Percentiles rank a stretch among this genome's conserved stretches.
These are phyloP conservation scores for Sebastolobus altivelis DNA, from an alignment of 2,797 vertebrate genomes.

Conservation along the genomic window DNA sequence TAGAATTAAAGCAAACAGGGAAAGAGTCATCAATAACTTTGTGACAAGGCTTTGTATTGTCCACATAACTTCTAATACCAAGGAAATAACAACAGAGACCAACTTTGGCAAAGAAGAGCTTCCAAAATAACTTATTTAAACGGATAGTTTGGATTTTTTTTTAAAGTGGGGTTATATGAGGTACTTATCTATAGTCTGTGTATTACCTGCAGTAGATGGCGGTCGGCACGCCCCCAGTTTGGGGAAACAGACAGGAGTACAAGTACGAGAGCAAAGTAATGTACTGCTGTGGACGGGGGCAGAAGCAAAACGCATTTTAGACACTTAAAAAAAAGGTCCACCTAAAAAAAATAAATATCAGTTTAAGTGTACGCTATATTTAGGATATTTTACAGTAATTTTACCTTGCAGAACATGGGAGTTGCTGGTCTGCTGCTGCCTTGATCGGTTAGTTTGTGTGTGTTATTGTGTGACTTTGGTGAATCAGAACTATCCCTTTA, in stretches of 20 bases:
- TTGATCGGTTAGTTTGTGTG: not conserved
- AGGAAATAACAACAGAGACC: not conserved
- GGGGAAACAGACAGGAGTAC: not conserved
- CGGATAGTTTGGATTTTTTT: not conserved
- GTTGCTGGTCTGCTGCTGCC: not conserved
- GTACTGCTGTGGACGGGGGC: not conserved
- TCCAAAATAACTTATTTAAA: not conserved
- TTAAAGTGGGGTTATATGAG: not conserved
- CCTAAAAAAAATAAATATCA: not conserved
- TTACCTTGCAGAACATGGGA: no score
- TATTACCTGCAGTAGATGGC: not conserved
- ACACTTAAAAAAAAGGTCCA: not conserved
- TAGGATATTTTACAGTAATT: not conserved
- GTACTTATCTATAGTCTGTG: not conserved
- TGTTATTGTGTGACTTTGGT: not conserved
- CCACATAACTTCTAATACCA: conserved; percentile 26
- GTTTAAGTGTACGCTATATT: not conserved
- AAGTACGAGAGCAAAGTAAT: not conserved
- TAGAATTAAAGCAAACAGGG: conserved; percentile 49
- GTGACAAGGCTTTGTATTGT: conserved; percentile 37
- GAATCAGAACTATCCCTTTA: no score
- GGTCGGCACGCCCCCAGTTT: not conserved
- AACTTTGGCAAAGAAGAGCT: not conserved
- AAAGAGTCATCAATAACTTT: conserved; percentile 63
- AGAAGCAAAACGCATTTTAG: not conserved